Evolutionary conservation across 2,888 invertebrate genomes (phyloP), one percentile per base, ranked within the genome.

Genomic region (Xestia rhomboidea): DNA sequence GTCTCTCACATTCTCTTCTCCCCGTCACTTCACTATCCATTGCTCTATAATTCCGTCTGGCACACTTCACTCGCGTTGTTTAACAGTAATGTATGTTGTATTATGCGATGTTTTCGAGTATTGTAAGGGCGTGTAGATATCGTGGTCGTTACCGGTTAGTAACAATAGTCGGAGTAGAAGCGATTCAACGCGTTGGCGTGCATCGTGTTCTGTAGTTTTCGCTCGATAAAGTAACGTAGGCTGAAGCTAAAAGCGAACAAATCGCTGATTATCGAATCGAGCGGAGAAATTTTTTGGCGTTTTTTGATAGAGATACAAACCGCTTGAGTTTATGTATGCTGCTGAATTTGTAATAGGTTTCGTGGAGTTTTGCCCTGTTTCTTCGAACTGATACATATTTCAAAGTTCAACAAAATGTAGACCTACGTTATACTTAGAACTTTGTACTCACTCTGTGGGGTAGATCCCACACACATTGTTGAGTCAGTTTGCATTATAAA

Each of bases 121-220:
- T 72, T 75, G 44, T 86, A 74, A 85, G 84, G 86, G 89, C 87
- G 87, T 84, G 87, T 88, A 83, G 78, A 85, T 79, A 82, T 83
- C 84, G 74, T 84, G 75, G 83, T 90, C 81, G 82, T 77, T 81
- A 82, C 80, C 87, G 87, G 89, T 89, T 90, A 83, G 88, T 82
- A 83, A 90, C 90, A 88, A 90, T 88, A 85, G 91, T 84, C 85
- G 86, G 77, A 81, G 89, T 89, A 82, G 84, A 79, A 92, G 93
- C 93, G 93, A 91, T 92, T 92, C 87, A 80, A 54, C 68, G 76
- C 83, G 75, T 83, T 74, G 78, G 72, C 77, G 74, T 70, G 62
- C 54, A 24, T 51, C 74, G 77, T 64, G 75, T 30, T 66, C 68
- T 68, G 71, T 30, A 64, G 51, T 76, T 73, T 86, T 85, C 87